These are phyloP conservation scores for Drosophila nr. medialis DNA, from an alignment of 2,888 invertebrate species.

Conservation along the genomic window DNA sequence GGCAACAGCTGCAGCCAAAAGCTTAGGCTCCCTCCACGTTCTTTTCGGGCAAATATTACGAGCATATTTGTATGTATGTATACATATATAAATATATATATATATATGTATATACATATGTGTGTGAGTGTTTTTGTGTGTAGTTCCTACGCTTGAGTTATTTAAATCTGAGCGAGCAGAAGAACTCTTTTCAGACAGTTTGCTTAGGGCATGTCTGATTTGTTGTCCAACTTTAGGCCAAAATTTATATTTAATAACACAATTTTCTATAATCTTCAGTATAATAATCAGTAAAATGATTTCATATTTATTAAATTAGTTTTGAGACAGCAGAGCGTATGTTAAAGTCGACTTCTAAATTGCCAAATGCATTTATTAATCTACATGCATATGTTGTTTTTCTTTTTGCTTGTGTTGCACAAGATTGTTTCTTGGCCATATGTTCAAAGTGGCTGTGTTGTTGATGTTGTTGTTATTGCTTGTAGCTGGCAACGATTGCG, in stretches of 20 bases:
- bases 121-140: neutral
- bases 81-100: neutral
- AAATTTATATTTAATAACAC: neutral
- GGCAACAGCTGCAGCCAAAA: conserved; percentile 35
- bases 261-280: neutral
- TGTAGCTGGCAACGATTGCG: conserved; percentile 28
- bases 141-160: conserved; percentile 28
- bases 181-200: neutral
- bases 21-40: conserved; percentile 2
- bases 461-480: conserved; percentile 16
- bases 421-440: conserved; percentile 44
- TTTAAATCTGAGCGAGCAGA: conserved; percentile 33
- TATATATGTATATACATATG: neutral
- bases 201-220: neutral
- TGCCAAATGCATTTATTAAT: neutral
- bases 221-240: neutral
- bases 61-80: conserved; percentile 1
- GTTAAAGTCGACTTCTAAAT: conserved; percentile 9
- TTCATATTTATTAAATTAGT: neutral
- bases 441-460: conserved; percentile 34
- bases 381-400: neutral
- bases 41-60: neutral
- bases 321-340: neutral
- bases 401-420: conserved; percentile 8
- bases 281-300: neutral